Conservation (phyloP, 1,140 invertebrate genomes). For the Caenorhabditis inopinata region DNA sequence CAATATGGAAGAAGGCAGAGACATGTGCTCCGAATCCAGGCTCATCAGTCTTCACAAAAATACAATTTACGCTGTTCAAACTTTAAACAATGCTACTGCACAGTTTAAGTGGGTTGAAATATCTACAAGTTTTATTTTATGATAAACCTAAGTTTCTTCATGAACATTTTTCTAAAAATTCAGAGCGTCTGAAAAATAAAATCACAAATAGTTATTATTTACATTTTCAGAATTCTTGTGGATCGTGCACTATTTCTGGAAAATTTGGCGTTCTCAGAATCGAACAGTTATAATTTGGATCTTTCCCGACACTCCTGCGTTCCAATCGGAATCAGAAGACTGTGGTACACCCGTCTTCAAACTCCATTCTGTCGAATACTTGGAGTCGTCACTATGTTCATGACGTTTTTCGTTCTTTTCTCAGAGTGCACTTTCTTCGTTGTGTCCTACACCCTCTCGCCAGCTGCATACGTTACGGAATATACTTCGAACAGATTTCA, state of each 20-base stretch:
- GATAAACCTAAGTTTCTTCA: too few species aligned
- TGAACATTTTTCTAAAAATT: too few species aligned
- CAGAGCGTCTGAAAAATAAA: too few species aligned
- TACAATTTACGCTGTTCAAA: conserved; percentile 69
- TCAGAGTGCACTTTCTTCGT: conserved; percentile 97
- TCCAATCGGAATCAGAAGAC: background rate
- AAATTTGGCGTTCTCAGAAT: conserved; percentile 70
- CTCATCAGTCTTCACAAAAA: conserved; percentile 76
- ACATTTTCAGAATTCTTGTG: conserved; percentile 74
- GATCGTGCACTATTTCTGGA: conserved; percentile 77
- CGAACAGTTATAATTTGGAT: background rate
- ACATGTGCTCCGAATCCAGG: conserved; percentile 24
- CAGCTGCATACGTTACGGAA: conserved; percentile 89
- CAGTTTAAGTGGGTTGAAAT: conserved; percentile 74
- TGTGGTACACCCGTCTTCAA: conserved; percentile 7
- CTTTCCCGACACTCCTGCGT: background rate
- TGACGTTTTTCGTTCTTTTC: conserved; percentile 91
- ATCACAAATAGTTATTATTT: background rate
- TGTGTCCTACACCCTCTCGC: conserved; percentile 81
- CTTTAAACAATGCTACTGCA: conserved; percentile 76
- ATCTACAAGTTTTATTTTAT: background rate
- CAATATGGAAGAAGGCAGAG: background rate
- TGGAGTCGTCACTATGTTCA: conserved; percentile 63
- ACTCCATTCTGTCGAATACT: conserved; percentile 3
- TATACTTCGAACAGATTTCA: conserved; percentile 80